A percentile compares a stretch with the other conserved stretches of the same genome.
Evolutionary conservation across 23 tunicate genomes (phyloP).

Genomic region (Halocynthia aurantium): DNA sequence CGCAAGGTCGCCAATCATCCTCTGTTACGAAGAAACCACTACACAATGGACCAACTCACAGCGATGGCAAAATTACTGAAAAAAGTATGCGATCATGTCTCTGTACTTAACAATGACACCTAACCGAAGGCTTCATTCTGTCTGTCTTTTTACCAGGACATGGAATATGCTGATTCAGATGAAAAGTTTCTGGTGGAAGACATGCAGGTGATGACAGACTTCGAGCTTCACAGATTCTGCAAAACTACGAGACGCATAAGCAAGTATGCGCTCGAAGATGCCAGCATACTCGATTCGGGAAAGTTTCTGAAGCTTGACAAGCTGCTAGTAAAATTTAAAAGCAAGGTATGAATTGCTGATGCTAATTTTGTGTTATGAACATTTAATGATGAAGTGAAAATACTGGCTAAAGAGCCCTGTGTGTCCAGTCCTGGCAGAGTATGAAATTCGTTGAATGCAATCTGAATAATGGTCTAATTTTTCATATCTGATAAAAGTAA

Average conservation of each 20-base stretch:
- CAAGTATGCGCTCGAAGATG: conserved; percentile 26
- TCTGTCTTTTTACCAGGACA: conserved; percentile 27
- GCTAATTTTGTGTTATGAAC: neutral
- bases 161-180: conserved; percentile 43
- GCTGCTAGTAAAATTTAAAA: conserved; percentile 36
- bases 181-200: conserved; percentile 71
- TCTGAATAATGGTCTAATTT: neutral
- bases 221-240: conserved; percentile 81
- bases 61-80: conserved; percentile 78
- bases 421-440: neutral
- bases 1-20: conserved; percentile 97
- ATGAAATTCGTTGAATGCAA: neutral
- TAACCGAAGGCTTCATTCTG: neutral
- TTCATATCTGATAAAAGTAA: neutral
- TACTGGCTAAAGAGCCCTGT: neutral
- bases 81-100: conserved; percentile 9
- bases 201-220: conserved; percentile 98
- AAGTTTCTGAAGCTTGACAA: conserved; percentile 64
- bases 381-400: too few relatives aligned
- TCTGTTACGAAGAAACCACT: conserved; percentile 54
- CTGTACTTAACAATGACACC: neutral
- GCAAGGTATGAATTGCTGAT: conserved; percentile 19
- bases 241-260: conserved; percentile 10
- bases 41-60: conserved; percentile 31
- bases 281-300: conserved; percentile 52